phyloP scores from a whole-genome alignment of 1,140 invertebrate genomes.

The Choristoneura fumiferana region DNA sequence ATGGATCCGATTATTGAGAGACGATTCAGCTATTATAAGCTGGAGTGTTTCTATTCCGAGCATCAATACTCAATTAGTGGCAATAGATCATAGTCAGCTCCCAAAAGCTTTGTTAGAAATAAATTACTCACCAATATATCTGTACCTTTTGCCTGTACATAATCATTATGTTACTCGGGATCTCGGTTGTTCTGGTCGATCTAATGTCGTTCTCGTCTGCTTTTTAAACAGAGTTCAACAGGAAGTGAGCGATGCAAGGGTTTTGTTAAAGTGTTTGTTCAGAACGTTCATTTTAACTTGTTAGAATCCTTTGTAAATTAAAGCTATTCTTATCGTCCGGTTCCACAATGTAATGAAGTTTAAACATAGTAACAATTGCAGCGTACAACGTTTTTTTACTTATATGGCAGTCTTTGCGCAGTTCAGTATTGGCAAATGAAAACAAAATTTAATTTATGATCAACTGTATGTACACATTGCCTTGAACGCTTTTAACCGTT shows the following conservation, averaged over 20 bases:
- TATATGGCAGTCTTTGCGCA: too few species aligned
- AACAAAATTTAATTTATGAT: too few species aligned
- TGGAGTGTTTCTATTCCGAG: slow-evolving; percentile 4
- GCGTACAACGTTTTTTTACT: too few species aligned
- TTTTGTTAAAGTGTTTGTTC: slow-evolving; percentile 10
- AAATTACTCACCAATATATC: not conserved
- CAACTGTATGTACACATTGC: too few species aligned
- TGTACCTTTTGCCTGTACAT: slow-evolving; percentile 1
- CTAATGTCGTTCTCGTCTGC: not conserved
- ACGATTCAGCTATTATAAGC: slow-evolving; percentile 11
- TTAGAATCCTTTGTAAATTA: slow-evolving; percentile 19
- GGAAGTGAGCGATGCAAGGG: slow-evolving; percentile 1
- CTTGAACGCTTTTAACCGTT: too few species aligned
- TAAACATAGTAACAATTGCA: too few species aligned
- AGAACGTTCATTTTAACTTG: not conserved
- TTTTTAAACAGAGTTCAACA: not conserved
- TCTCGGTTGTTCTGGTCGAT: not conserved
- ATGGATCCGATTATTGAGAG: not conserved
- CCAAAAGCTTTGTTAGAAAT: slow-evolving; percentile 16
- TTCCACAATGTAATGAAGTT: too few species aligned
- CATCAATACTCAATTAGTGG: slow-evolving; percentile 15
- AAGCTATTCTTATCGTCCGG: slow-evolving; percentile 5
- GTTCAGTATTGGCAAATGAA: too few species aligned
- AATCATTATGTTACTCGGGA: not conserved
- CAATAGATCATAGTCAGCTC: slow-evolving; percentile 15